Evolutionary conservation across 53 echinoderm and acorn worm species (phyloP), one percentile per base, ranked within the genome.

Genomic region (Hippasteria phrygiana): DNA sequence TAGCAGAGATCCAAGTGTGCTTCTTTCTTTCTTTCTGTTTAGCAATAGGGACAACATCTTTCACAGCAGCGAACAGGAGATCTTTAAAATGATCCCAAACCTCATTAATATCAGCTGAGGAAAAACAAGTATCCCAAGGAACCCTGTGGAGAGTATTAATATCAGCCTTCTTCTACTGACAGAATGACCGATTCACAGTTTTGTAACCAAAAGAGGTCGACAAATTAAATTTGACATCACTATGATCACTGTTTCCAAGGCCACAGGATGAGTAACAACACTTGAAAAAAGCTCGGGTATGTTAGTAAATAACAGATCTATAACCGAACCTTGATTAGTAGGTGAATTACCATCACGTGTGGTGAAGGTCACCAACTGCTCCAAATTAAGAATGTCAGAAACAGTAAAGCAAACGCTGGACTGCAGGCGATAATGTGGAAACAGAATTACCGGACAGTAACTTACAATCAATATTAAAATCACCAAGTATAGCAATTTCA

Each of bases 21-120:
- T 48, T 78, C 38, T 78, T 78, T 78, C 56, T 78, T 20, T 59
- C 75, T 50, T 75, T 75, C 2, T 28, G 28, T 75, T 75, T 75
- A 51, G 75, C 75, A 4, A 75, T 29, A 75, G 75, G 75, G 51
- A 75, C 75, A 75, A 75, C 28, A 53, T 75, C 53, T 75, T 75
- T 75, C 3, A 75, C 53, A 32, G 75, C 50, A 33, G 51, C 50
- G 51, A 75, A 75, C 0, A 75, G 28, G 2, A 75, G 78, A 24
- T 78, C 78, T 56, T 78, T 56, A 48, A 78, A 78, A 55, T 38
- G 14, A 55, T 20, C 78, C 78, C 55, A 78, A 36, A 48, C 38
- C 78, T 36, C 78, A 78, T 78, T 33, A 22, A 78, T 78, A 55
- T 78, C 22, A 34, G 33, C 78, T 55, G 53, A 48, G 5, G 53